Evolutionary conservation across 2,888 invertebrate genomes (phyloP), one percentile per base, ranked within the genome.

Genomic region (Catocala sponsa): DNA sequence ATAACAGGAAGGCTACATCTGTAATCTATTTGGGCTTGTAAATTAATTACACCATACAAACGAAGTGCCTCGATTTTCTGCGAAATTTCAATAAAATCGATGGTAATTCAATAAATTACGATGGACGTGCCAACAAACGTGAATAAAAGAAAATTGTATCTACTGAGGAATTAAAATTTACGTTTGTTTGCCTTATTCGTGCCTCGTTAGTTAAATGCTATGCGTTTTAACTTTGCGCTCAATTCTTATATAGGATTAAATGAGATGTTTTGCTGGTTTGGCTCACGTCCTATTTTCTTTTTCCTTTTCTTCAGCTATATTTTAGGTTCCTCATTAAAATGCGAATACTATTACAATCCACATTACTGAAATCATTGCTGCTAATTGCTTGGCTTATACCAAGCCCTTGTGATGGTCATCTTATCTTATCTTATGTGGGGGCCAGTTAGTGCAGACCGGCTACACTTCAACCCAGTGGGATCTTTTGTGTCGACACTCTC

Each of bases 141-240:
- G 32, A 38, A 52, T 41, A 55, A 51, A 47, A 52, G 33, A 42
- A 56, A 47, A 52, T 11, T 43, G 52, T 59, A 56, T 33, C 43
- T 49, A 49, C 50, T n/a, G n/a, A 25, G 42, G 6, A 38, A 68
- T 73, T 63, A 71, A 59, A 64, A 46, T 11, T 11, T 38, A 46
- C 7, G 32, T 46, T 13, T 11, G 10, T 9, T 38, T 12, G 12
- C 32, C 6, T 42, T 44, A 32, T 44, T 55, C 35, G 38, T 46
- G 46, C 11, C 32, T 44, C 10, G 15, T 35, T 50, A 51, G 13
- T 35, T 15, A 15, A 35, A 44, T 50, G 15, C 25, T 25, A 13
- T 25, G 47, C 13, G 11, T 25, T 47, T 47, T 47, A 47, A 9
- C 13, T 12, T 11, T 11, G 6, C 12, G 47, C 11, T 25, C 47